Percentiles rank a stretch among this genome's conserved stretches.
These are phyloP conservation scores for Eulithis testata DNA, from an alignment of 2,888 invertebrate genomes.

Conservation along the genomic window DNA sequence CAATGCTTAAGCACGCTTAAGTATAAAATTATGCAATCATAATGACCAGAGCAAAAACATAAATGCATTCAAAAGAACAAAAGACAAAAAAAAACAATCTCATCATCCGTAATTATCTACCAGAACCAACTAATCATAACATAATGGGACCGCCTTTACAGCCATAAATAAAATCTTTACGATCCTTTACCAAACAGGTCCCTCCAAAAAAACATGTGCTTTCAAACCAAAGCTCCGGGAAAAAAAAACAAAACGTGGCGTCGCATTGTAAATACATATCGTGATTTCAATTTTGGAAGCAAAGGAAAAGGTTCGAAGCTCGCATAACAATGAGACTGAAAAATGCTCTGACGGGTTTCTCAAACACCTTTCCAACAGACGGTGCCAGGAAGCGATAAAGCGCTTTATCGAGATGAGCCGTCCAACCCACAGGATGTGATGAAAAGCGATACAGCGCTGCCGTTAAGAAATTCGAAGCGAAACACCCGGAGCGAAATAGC, in stretches of 20 bases:
- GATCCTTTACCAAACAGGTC: constrained; percentile 61
- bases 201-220: constrained; percentile 62
- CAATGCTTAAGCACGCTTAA: constrained; percentile 1
- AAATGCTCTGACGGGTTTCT: constrained; percentile 58
- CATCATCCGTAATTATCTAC: constrained; percentile 73
- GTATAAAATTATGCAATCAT: constrained; percentile 31
- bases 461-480: constrained; percentile 55
- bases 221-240: constrained; percentile 49
- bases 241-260: constrained; percentile 54
- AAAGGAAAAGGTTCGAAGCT: constrained; percentile 57
- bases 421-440: constrained; percentile 38
- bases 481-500: constrained; percentile 72
- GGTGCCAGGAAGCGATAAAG: constrained; percentile 48
- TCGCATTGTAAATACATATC: constrained; percentile 71
- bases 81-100: constrained; percentile 54
- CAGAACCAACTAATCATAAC: constrained; percentile 67
- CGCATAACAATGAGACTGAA: constrained; percentile 68
- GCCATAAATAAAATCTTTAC: constrained; percentile 67
- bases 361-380: constrained; percentile 62
- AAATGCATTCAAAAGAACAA: constrained; percentile 45
- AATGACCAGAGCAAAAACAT: constrained; percentile 45
- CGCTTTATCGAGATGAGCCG: constrained; percentile 50
- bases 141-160: constrained; percentile 69
- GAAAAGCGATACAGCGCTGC: constrained; percentile 59
- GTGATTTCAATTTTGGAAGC: constrained; percentile 56